phyloP scores from a whole-genome alignment of 2,113 vertebrate genomes.

The Vombatus ursinus region DNA sequence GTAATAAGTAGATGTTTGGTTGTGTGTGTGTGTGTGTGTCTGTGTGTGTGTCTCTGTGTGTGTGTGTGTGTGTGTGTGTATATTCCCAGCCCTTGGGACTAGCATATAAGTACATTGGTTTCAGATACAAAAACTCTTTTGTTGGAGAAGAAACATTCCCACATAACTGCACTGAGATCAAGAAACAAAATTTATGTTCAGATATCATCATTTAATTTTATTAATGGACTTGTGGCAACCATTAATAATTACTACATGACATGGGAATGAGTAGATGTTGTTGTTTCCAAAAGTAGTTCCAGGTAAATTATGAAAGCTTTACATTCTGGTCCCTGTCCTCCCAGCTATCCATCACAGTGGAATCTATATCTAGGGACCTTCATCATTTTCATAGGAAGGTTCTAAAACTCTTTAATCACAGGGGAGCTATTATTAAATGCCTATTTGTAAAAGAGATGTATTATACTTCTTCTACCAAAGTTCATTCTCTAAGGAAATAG shows the following conservation, averaged over 20 bases:
- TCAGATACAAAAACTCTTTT: not conserved
- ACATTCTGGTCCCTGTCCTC: not conserved
- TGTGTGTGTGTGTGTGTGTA: too few species aligned
- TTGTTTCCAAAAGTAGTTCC: not conserved
- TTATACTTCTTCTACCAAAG: slow-evolving; percentile 61
- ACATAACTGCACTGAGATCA: slow-evolving; percentile 24
- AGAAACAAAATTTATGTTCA: slow-evolving; percentile 11
- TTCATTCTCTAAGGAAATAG: not conserved
- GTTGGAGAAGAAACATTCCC: not conserved
- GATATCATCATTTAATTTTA: slow-evolving; percentile 42
- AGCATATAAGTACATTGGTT: not conserved
- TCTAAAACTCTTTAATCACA: slow-evolving; percentile 33
- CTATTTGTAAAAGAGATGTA: not conserved
- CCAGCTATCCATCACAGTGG: not conserved
- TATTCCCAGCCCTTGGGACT: not conserved
- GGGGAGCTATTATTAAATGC: not conserved
- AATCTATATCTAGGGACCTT: slow-evolving; percentile 15
- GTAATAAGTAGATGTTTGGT: not conserved
- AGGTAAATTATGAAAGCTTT: slow-evolving; percentile 24
- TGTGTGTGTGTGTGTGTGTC: too few species aligned
- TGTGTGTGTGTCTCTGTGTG: too few species aligned
- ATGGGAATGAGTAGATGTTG: slow-evolving; percentile 9
- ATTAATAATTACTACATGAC: slow-evolving; percentile 29
- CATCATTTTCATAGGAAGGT: not conserved
- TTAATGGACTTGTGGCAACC: slow-evolving; percentile 9